Evolutionary conservation across 2,797 vertebrate species (phyloP).

Genomic region (Pristis pectinata): DNA sequence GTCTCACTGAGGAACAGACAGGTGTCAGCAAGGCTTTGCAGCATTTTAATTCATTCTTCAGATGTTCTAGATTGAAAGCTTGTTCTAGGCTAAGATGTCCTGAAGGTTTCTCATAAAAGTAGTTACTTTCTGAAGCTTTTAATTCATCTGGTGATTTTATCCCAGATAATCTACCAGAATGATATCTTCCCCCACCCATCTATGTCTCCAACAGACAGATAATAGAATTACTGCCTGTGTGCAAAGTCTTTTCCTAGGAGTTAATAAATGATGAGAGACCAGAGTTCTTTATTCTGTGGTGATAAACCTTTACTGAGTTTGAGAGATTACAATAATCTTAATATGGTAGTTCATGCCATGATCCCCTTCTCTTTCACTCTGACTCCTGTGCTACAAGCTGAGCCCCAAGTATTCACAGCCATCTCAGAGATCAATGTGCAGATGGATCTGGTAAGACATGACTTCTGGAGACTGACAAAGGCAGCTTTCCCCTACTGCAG

Average conservation of each 20-base stretch:
- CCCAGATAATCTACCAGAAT: no score
- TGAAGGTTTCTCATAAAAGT: background rate
- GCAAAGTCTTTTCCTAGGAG: no score
- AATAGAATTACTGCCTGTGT: no score
- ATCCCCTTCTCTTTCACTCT: background rate
- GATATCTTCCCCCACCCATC: no score
- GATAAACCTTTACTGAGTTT: no score
- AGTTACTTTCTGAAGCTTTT: background rate
- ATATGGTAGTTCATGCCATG: no score
- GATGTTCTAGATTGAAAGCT: background rate
- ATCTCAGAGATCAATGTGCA: background rate
- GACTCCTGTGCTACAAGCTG: background rate
- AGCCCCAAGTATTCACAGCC: background rate
- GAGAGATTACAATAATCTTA: no score
- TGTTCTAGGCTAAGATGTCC: background rate
- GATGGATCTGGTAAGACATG: background rate
- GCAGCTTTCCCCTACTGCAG: no score
- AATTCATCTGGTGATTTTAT: background rate
- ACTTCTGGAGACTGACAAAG: no score
- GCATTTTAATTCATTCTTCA: conserved; percentile 4
- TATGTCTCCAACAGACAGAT: no score
- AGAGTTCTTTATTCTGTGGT: no score
- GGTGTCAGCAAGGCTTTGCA: background rate
- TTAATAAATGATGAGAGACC: no score
- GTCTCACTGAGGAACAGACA: background rate